These are phyloP conservation scores for Fissipunctia ypsillon DNA, from an alignment of 2,888 invertebrate genomes.

Conservation along the genomic window DNA sequence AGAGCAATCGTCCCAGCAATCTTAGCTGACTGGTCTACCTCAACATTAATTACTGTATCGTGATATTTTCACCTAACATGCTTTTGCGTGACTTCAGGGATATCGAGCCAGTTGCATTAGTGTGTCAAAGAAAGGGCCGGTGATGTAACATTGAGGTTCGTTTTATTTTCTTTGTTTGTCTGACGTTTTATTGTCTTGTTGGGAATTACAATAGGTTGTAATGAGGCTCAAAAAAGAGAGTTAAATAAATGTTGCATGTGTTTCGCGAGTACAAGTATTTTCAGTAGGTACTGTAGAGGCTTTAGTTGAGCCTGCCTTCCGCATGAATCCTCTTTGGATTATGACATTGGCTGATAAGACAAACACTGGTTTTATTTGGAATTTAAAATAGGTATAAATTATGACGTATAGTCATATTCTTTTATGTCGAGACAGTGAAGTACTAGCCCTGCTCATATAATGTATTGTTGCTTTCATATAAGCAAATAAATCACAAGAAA, in stretches of 20 bases:
- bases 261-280: not conserved
- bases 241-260: not conserved
- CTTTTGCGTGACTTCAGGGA: constrained; percentile 47
- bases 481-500: too few relatives aligned
- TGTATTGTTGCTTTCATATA: too few relatives aligned
- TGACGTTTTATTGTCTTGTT: not conserved
- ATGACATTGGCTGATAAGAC: too few relatives aligned
- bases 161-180: not conserved
- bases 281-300: not conserved
- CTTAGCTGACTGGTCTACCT: constrained; percentile 1
- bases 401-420: too few relatives aligned
- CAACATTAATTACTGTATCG: constrained; percentile 45
- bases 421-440: too few relatives aligned
- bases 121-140: constrained; percentile 23
- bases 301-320: too few relatives aligned
- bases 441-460: too few relatives aligned
- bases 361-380: too few relatives aligned
- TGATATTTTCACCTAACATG: constrained; percentile 38
- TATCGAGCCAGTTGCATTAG: constrained; percentile 34
- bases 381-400: too few relatives aligned
- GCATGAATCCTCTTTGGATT: too few relatives aligned
- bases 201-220: not conserved
- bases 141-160: constrained; percentile 10
- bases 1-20: constrained; percentile 21
- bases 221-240: not conserved